Evolutionary conservation across 2,888 invertebrate species (phyloP).

Genomic region (Ceramica pisi): DNA sequence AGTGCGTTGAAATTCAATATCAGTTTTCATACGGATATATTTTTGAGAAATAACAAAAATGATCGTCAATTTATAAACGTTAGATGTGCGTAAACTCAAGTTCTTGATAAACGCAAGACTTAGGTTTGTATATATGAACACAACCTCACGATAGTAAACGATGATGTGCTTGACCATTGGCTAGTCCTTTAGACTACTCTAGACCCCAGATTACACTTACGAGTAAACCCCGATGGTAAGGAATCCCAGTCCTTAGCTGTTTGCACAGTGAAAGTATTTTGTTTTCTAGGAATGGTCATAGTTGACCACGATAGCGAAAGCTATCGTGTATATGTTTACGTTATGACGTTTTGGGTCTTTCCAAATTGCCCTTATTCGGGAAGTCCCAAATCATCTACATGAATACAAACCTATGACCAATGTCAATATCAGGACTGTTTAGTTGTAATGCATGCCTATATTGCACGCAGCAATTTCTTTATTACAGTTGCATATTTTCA

Average conservation of each 20-base stretch:
- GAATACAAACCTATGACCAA: conserved; percentile 2
- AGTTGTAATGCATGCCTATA: too few relatives aligned
- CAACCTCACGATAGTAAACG: background rate
- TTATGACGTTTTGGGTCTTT: background rate
- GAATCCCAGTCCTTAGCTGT: background rate
- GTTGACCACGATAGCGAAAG: background rate
- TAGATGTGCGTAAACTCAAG: background rate
- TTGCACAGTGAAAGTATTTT: background rate
- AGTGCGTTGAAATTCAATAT: conserved; percentile 56
- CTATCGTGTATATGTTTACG: conserved; percentile 3
- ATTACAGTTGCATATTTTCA: background rate
- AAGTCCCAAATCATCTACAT: conserved; percentile 6
- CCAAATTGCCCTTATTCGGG: background rate
- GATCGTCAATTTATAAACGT: background rate
- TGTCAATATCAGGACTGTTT: too few relatives aligned
- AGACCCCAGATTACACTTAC: too few relatives aligned
- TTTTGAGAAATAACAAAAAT: conserved; percentile 14
- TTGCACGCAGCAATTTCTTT: too few relatives aligned
- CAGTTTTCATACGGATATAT: conserved; percentile 5
- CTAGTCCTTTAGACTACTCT: too few relatives aligned
- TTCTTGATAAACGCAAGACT: background rate
- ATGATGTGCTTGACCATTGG: background rate
- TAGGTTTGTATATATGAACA: background rate
- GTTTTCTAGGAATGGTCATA: background rate
- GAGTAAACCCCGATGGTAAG: background rate